Base-by-base conservation (phyloP, 2,797 vertebrate genomes). In the Tenualosa ilisha region DNA sequence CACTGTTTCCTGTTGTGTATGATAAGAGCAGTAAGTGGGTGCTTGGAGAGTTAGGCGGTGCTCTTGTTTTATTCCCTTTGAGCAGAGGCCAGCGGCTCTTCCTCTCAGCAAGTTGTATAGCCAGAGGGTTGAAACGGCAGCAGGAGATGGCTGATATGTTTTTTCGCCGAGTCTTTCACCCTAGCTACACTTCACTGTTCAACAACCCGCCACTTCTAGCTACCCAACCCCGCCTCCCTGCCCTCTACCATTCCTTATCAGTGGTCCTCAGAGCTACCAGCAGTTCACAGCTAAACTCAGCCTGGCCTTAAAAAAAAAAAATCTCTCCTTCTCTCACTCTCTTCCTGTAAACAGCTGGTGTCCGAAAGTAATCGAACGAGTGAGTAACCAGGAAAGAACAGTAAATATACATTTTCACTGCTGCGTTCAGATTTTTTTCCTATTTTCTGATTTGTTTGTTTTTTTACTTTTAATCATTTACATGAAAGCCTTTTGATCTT, bases 381-480 rank as follows among this genome's bases (percentile, higher is more conserved):
- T 79, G 72, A 79, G 20, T 79, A 9, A 43, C 0, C n/a, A 22
- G 72, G 72, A 46, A 79, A 2, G 37, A 37, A 43, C 40, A 40
- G 68, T 75, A 17, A 43, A 46, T 79, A 46, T 22, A 40, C 40
- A 46, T 79, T 79, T 79, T 6, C 43, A 22, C 17, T 43, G 72
- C 22, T 53, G 20, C 17, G 53, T 65, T 85, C 31, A 8, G 26
- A 0, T 31, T 2, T 61, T 59, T 50, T 43, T 2, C 31, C 17
- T 53, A 37, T 54, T 31, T 37, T 40, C 15, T 31, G 22, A 26
- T 63, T 82, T 37, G 40, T 50, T 26, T 61, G 22, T 49, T 85
- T 31, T 49, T 31, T 68, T 37, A 54, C 61, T 53, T 85, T 85
- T 68, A 85, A 82, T 82, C 61, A 68, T 82, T 72, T 82, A 82